Evolutionary conservation across 1,140 invertebrate species (phyloP).

Genomic region (Drosophila funebris): DNA sequence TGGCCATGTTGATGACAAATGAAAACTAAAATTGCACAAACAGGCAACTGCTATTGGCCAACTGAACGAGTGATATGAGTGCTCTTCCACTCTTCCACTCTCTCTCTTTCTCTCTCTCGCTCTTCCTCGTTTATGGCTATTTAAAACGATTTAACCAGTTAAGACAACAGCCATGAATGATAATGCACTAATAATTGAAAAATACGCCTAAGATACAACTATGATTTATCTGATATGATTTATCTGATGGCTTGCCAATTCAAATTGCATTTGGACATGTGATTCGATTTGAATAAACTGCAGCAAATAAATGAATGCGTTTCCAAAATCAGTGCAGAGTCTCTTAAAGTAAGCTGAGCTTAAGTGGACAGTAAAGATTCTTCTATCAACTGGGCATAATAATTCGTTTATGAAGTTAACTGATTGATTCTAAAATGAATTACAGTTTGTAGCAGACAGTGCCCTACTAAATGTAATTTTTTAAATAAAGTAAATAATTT

Average conservation of each 20-base stretch:
- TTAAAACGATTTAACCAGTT: background rate
- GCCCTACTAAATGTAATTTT: no score
- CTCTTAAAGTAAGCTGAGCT: background rate
- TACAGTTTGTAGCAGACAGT: no score
- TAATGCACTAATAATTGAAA: constrained; percentile 12
- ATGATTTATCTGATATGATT: constrained; percentile 4
- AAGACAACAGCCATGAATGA: constrained; percentile 7
- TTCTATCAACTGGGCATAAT: no score
- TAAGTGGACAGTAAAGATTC: no score
- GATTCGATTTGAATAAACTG: background rate
- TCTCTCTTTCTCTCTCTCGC: background rate
- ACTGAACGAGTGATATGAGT: background rate
- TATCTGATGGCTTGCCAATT: background rate
- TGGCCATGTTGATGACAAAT: constrained; percentile 72
- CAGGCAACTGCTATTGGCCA: constrained; percentile 35
- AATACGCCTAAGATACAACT: background rate
- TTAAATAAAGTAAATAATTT: no score
- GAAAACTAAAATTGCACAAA: constrained; percentile 70
- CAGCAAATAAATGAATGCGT: background rate
- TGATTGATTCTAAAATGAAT: no score
- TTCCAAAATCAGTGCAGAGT: background rate
- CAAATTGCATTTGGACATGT: constrained; percentile 1
- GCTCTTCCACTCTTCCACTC: background rate
- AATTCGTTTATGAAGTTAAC: no score
- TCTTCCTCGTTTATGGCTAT: background rate